Base-by-base conservation (phyloP, 2,888 invertebrate species). In the Schizotus pectinicornis region DNA sequence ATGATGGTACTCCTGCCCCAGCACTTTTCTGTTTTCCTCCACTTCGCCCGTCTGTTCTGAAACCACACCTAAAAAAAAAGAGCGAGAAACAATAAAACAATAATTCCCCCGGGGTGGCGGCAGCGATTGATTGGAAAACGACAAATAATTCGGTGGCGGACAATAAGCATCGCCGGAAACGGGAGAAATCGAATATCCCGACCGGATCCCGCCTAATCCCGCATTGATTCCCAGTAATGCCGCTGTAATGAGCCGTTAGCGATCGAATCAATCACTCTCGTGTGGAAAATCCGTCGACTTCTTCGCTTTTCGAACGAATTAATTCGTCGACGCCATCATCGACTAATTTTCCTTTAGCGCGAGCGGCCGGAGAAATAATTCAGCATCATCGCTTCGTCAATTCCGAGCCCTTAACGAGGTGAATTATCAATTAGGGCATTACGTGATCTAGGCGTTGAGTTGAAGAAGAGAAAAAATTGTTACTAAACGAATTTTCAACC, bases 1-100 rank as follows among this genome's bases (percentile, higher is more conserved):
- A 99, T 99, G 77, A 98, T 99, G 71, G 98, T 98, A 77, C 96
- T 95, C 73, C 96, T 87, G 43, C 99, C 99, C 99, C 99, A 99
- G 71, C 97, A 98, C 79, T 99, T 99, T 83, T 99, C 98, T 51
- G 98, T 99, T 81, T 99, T 99, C 62, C 98, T 90, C 98, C 98
- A 99, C 79, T 98, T 98, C 74, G 98, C 98, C 39, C 98, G 86
- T 22, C 98, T 88, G 82, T 99, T 99, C 84, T 96, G 96, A 82
- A 96, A 99, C 98, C 98, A 99, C 52, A 99, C 98, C 98, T 99
- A 85, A 1, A 83, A 84, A 62, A 67, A 62, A 33, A 38, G 6
- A 47, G 32, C 13, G 62, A 33, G 33, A 8, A 47, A 46, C 13
- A 11, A 46, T 22, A 32, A 11, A 33, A 31, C 11, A 14, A 45